A percentile compares a stretch with the other conserved stretches of the same genome.
phyloP scores from a whole-genome alignment of 2,113 vertebrate genomes.

The Nansenia antarctica region DNA sequence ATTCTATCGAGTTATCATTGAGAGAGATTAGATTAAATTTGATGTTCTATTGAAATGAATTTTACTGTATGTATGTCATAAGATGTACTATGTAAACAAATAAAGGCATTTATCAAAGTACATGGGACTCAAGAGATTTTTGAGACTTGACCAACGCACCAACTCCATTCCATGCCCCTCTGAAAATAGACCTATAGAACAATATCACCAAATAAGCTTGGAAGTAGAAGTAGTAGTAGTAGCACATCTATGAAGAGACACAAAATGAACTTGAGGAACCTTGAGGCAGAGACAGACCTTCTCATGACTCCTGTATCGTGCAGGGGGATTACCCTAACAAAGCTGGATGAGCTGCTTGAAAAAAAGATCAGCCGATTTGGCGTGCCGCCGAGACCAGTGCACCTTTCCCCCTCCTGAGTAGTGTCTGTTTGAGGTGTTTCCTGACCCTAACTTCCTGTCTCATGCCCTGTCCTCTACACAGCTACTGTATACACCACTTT shows the following conservation, averaged over 20 bases:
- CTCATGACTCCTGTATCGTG: conserved; percentile 59
- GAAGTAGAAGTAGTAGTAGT: background rate
- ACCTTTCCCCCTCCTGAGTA: conserved; percentile 23
- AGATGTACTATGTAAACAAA: conserved; percentile 65
- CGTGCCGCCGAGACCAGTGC: conserved; percentile 51
- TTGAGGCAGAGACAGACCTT: conserved; percentile 13
- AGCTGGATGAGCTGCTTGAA: conserved; percentile 74
- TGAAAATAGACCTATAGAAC: background rate
- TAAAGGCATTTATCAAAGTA: conserved; percentile 62
- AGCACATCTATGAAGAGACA: conserved; percentile 8
- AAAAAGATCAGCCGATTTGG: conserved; percentile 76
- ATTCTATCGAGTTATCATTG: conserved; percentile 35
- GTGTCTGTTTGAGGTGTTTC: background rate
- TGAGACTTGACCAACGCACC: background rate
- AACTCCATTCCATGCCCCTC: background rate
- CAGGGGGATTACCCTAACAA: conserved; percentile 67
- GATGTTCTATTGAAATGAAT: conserved; percentile 44
- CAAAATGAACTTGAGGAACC: conserved; percentile 29
- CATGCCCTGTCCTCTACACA: too few relatives aligned
- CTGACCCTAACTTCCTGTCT: background rate
- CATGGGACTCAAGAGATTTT: background rate
- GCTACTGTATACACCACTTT: background rate
- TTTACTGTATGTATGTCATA: conserved; percentile 54
- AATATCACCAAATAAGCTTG: background rate
- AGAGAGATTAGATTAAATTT: conserved; percentile 46